These are phyloP conservation scores for Jordanella pulchra DNA, from an alignment of 2,797 vertebrate species.

Conservation along the genomic window DNA sequence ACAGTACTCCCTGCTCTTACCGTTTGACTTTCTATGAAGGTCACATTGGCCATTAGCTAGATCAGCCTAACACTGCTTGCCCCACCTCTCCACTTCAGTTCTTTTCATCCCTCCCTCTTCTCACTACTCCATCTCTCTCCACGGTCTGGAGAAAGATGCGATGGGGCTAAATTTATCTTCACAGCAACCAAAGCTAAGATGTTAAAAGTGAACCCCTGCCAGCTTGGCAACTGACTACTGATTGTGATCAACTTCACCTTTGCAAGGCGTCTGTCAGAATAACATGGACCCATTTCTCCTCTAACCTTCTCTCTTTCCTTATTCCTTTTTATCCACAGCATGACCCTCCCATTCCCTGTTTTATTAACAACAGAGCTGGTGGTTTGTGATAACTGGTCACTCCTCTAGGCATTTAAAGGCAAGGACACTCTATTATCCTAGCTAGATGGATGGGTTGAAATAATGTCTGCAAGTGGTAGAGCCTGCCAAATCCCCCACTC, in stretches of 20 bases:
- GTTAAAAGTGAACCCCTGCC: conserved; percentile 63
- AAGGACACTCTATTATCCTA: conserved; percentile 83
- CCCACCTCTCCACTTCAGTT: conserved; percentile 74
- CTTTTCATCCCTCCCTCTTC: conserved; percentile 61
- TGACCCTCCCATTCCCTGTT: conserved; percentile 62
- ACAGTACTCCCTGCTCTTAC: conserved; percentile 67
- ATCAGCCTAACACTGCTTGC: conserved; percentile 66
- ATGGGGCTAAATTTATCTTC: conserved; percentile 69
- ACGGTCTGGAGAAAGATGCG: conserved; percentile 47
- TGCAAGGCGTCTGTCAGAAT: conserved; percentile 54
- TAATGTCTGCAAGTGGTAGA: conserved; percentile 81
- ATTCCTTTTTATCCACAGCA: conserved; percentile 47
- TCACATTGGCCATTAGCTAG: conserved; percentile 77
- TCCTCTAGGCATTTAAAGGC: conserved; percentile 81
- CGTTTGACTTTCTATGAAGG: conserved; percentile 76
- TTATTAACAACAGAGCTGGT: conserved; percentile 82
- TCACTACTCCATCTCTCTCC: conserved; percentile 46
- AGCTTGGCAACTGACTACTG: conserved; percentile 55
- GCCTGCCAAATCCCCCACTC: conserved; percentile 79
- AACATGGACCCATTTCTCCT: conserved; percentile 45
- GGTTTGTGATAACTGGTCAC: conserved; percentile 83
- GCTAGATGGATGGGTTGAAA: conserved; percentile 82
- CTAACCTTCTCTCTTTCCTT: conserved; percentile 42
- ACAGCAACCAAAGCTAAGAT: conserved; percentile 62
- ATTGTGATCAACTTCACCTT: conserved; percentile 63